Conservation (phyloP, 2,888 invertebrate genomes). For the Dusona sp. region DNA sequence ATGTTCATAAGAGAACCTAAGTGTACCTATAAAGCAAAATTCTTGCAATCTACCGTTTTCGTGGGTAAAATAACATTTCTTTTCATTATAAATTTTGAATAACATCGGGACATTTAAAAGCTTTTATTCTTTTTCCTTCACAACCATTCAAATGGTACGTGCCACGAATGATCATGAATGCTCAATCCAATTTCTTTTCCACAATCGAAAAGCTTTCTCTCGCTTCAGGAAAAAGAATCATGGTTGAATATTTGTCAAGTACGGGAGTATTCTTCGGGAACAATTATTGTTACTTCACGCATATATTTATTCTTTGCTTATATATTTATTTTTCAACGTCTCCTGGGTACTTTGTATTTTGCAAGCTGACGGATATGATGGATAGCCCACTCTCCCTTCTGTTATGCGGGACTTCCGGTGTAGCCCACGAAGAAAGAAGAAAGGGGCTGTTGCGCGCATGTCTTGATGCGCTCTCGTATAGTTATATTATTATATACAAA, state of each 20-base stretch:
- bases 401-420: constrained; percentile 55
- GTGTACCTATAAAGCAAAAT: background rate
- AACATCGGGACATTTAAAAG: background rate
- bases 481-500: constrained; percentile 39
- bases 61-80: background rate
- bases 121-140: background rate
- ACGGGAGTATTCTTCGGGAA: background rate
- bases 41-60: background rate
- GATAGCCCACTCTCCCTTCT: constrained; percentile 58
- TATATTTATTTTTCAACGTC: constrained; percentile 62
- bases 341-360: constrained; percentile 63
- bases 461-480: constrained; percentile 24
- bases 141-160: background rate
- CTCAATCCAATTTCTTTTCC: background rate
- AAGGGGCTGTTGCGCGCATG: constrained; percentile 59
- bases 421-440: constrained; percentile 35
- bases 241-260: constrained; percentile 25
- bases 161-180: background rate
- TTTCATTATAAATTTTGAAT: background rate
- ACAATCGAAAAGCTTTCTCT: constrained; percentile 1
- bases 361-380: constrained; percentile 66
- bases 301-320: constrained; percentile 31
- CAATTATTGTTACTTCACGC: constrained; percentile 36
- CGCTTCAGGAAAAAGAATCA: background rate
- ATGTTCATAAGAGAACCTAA: background rate